Evolutionary conservation across 2,797 vertebrate species (phyloP), one percentile per base, ranked within the genome.

Genomic region (Etheostoma perlongum): DNA sequence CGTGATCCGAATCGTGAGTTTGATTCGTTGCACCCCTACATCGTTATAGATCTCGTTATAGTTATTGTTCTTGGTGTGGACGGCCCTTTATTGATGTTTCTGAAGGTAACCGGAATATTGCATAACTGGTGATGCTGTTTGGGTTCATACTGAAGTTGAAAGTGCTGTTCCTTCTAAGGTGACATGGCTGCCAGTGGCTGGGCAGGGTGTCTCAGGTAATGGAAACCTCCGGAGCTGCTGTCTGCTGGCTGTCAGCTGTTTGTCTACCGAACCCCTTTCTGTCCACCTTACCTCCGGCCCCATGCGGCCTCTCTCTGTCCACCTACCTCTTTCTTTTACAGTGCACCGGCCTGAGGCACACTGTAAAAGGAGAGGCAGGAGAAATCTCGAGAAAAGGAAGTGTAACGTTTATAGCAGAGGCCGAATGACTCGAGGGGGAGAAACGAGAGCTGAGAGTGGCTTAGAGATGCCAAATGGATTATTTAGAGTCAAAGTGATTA

Each of bases 161-260:
- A 94, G 89, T 83, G 78, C 73, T 72, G 85, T 75, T 93, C 88
- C 94, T 93, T 95, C 93, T 95, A 94, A 93, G 92, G 92, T 95
- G 93, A 94, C 93, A 82, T 85, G 81, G 82, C 87, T 68, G 57
- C 70, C 74, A 71, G 70, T 79, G 87, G 82, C 85, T 83, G 84
- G 84, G 70, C 88, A 81, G 75, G 69, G 82, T 86, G 91, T 85
- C 92, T 94, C 91, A 91, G 89, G 94, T 93, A 94, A 94, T 93
- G 87, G 91, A 94, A 93, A 95, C 94, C 93, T 67, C 80, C 79
- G 85, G 85, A 92, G 84, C 88, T 72, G 71, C 91, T 92, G 92
- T 92, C 89, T 88, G 74, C 86, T 88, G 82, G 83, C 89, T 92
- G 88, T 91, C 91, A 93, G 72, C 73, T 46, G 72, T 78, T 79